phyloP scores from a whole-genome alignment of 2,797 vertebrate genomes.

The Sebastes taczanowskii region DNA sequence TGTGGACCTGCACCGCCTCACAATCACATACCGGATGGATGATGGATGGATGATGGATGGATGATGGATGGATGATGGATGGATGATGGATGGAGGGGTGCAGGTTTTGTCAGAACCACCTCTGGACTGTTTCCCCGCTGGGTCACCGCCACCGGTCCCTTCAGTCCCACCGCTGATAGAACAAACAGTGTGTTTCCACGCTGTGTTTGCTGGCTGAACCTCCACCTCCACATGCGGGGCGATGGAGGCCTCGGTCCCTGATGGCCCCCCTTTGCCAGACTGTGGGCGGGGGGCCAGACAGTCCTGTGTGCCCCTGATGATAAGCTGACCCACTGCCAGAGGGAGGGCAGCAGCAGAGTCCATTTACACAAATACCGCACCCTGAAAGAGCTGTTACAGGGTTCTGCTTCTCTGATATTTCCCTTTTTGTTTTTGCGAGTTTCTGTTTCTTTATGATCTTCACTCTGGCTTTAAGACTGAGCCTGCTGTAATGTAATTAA shows the following conservation, averaged over 20 bases:
- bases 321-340: conserved; percentile 59
- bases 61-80: neutral
- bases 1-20: no score
- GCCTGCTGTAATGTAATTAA: no score
- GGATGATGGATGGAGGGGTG: no score
- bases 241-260: conserved; percentile 1
- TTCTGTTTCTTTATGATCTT: neutral
- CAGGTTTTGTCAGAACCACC: neutral
- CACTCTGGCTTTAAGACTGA: no score
- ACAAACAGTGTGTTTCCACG: neutral
- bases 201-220: conserved; percentile 40
- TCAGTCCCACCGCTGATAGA: neutral
- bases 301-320: conserved; percentile 61
- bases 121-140: conserved; percentile 4
- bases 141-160: neutral
- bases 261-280: conserved; percentile 40
- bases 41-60: neutral
- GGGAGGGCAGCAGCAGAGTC: neutral
- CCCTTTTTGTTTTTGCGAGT: neutral
- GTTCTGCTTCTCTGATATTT: neutral
- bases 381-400: neutral
- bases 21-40: neutral
- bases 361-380: neutral
- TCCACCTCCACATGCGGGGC: conserved; percentile 26
- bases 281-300: conserved; percentile 61